Evolutionary conservation across 2,888 invertebrate species (phyloP).

Genomic region (Automeris io): DNA sequence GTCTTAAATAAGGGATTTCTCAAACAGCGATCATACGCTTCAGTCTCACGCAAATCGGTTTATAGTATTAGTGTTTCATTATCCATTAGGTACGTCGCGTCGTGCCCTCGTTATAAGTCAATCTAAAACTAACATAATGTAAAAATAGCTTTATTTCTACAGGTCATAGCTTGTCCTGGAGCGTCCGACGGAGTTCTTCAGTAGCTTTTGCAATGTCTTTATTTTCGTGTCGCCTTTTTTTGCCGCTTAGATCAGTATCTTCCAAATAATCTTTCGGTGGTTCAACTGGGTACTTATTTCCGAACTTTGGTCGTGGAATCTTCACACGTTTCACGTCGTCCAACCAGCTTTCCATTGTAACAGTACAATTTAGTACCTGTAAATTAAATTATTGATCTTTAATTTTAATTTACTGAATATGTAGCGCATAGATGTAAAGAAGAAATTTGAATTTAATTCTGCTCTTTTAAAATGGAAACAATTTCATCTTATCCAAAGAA

Average conservation of each 20-base stretch:
- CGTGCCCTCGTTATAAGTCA: slow-evolving; percentile 15
- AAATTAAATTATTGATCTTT: background rate
- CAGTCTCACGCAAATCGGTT: background rate
- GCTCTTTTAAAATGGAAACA: too few species aligned
- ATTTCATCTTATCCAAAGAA: too few species aligned
- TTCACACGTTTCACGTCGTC: slow-evolving; percentile 89
- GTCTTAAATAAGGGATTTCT: slow-evolving; percentile 21
- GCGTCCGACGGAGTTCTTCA: slow-evolving; percentile 84
- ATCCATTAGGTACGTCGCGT: slow-evolving; percentile 5
- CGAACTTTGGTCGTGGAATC: slow-evolving; percentile 91
- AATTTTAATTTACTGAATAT: background rate
- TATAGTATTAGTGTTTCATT: background rate
- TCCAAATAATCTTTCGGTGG: slow-evolving; percentile 89
- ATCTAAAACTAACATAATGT: slow-evolving; percentile 1
- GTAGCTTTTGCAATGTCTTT: slow-evolving; percentile 82
- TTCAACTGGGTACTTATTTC: slow-evolving; percentile 81
- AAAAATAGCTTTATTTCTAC: slow-evolving; percentile 17
- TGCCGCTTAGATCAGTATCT: slow-evolving; percentile 75
- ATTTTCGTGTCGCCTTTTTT: slow-evolving; percentile 65
- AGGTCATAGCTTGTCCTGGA: slow-evolving; percentile 86
- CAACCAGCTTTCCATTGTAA: slow-evolving; percentile 88
- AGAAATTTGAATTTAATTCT: too few species aligned
- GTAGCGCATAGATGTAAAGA: too few species aligned
- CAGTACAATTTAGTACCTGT: background rate
- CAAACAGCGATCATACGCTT: slow-evolving; percentile 24